Evolutionary conservation across 2,888 invertebrate genomes (phyloP), one percentile per base, ranked within the genome.

Genomic region (Cephus pulcher): DNA sequence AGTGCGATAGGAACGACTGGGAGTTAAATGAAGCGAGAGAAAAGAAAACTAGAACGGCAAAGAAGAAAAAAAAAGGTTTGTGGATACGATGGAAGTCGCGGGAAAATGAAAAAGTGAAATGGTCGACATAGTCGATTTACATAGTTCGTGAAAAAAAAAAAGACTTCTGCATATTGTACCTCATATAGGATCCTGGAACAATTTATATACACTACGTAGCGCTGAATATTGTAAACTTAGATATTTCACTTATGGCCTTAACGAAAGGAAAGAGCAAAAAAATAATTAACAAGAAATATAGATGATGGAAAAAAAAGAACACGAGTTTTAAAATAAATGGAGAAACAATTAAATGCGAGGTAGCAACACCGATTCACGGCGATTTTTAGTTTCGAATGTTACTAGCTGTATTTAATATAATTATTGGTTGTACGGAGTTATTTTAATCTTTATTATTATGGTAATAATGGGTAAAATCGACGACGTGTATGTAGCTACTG

Each of bases 231-330:
- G 85, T 84, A 86, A 86, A 85, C 87, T 88, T 87, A 88, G 87
- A 86, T 87, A 88, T 86, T 88, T 89, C 89, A 89, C 88, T 88
- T 89, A 89, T 89, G 89, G 88, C 89, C 89, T 89, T 89, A 89
- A 86, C 70, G 70, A 33, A 83, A 83, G 84, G 84, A 87, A 84
- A 86, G 85, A 82, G 78, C 81, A 82, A 80, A 40, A 15, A 40
- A 15, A 15, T 37, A 4, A 40, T 40, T 40, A 6, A 40, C 15
- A 40, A 40, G 15, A 15, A 40, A 15, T 15, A 79, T 78, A 76
- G 33, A 79, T 75, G 71, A 69, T 15, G 73, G 82, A 75, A 78
- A 75, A 80, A 77, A 78, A 35, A 37, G 23, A 74, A 75, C 75
- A 74, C 75, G 77, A 77, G 69, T 71, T 71, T 69, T 30, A 75